phyloP scores from a whole-genome alignment of 2,797 vertebrate species.

The Sorex maritimensis region DNA sequence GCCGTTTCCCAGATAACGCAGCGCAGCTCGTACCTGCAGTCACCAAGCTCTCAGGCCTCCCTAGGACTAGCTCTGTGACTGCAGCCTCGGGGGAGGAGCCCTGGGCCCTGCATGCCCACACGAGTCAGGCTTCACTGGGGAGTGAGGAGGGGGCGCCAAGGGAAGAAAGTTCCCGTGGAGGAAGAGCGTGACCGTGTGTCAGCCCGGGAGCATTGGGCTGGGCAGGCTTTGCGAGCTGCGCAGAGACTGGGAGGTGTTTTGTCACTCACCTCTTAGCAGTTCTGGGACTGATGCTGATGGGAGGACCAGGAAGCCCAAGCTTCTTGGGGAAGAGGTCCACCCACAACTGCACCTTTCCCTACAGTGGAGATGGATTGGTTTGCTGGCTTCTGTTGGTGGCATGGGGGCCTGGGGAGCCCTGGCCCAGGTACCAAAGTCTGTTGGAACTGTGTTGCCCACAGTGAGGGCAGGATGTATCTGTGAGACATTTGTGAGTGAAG shows the following conservation, averaged over 20 bases:
- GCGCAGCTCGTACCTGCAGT: constrained; percentile 89
- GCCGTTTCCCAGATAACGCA: constrained; percentile 89
- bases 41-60: constrained; percentile 68
- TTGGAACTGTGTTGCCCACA: not conserved
- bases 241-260: accelerated
- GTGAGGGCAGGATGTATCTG: not conserved
- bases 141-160: not conserved
- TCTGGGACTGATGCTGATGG: constrained; percentile 87
- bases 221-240: not conserved
- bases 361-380: constrained; percentile 60
- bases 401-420: not conserved
- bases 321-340: constrained; percentile 90
- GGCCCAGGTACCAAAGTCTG: not conserved
- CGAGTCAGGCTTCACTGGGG: not conserved
- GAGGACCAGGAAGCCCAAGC: constrained; percentile 88
- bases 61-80: not conserved
- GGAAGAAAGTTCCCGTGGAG: not conserved
- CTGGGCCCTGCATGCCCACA: not conserved
- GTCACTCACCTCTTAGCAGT: constrained; percentile 87
- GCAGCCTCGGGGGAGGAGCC: not conserved
- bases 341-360: constrained; percentile 93
- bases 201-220: no score
- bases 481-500: not conserved
- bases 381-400: not conserved
- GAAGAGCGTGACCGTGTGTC: not conserved